Evolutionary conservation across 1,140 invertebrate genomes (phyloP).

Genomic region (Hydropsyche tenuis): DNA sequence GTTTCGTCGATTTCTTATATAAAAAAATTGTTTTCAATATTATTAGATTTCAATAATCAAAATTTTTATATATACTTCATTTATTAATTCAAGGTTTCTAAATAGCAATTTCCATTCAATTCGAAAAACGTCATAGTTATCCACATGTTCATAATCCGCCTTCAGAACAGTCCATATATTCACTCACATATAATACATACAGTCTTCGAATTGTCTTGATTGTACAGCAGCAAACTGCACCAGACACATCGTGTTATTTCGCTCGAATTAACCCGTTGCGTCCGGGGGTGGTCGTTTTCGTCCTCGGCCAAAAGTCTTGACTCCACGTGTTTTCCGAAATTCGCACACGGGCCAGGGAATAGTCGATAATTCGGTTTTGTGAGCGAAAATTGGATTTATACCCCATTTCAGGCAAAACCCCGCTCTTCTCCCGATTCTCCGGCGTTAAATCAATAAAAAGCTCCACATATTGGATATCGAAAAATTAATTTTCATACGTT

Average conservation of each 20-base stretch:
- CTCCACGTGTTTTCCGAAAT: slow-evolving; percentile 31
- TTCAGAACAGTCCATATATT: too few relatives aligned
- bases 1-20: too few relatives aligned
- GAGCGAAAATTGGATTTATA: slow-evolving; percentile 46
- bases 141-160: too few relatives aligned
- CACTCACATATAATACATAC: too few relatives aligned
- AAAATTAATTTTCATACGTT: slow-evolving; percentile 12
- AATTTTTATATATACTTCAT: too few relatives aligned
- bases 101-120: too few relatives aligned
- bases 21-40: too few relatives aligned
- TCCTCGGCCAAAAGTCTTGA: background rate
- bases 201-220: background rate
- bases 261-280: slow-evolving; percentile 38
- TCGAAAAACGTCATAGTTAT: too few relatives aligned
- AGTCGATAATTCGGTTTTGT: slow-evolving; percentile 37
- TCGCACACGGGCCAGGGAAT: slow-evolving; percentile 1
- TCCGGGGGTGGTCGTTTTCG: background rate
- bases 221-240: background rate
- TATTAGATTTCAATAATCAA: too few relatives aligned
- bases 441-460: slow-evolving; percentile 43
- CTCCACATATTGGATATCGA: slow-evolving; percentile 34
- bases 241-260: slow-evolving; percentile 40
- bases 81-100: too few relatives aligned
- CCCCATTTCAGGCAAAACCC: slow-evolving; percentile 27
- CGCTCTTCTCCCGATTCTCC: background rate